Base-by-base conservation (phyloP, 1,140 invertebrate genomes). In the Plodia interpunctella region DNA sequence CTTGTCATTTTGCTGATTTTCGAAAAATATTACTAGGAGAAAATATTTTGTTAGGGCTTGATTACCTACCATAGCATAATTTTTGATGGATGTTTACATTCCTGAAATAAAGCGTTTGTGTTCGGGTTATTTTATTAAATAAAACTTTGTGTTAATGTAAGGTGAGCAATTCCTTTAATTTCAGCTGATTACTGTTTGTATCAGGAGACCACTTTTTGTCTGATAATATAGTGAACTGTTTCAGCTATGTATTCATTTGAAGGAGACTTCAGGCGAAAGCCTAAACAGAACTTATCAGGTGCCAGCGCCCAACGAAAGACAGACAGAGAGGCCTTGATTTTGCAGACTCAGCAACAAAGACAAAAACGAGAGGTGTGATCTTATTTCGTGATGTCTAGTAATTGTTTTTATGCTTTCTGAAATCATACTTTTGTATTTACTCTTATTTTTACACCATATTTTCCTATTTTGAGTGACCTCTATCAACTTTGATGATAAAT, bases 211-310 rank as follows among this genome's bases (percentile, higher is more conserved):
- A 21, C 28, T 21, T 58, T 50, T 20, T 50, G 55, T 32, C 25
- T 53, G 21, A 52, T 59, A 49, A 62, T 63, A 4, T 65, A 35
- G 11, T 35, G 13, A 4, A 44, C 15, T 44, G 2, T 74, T 76
- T 57, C 65, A 82, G 69, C 54, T 51, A 92, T 92, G 92, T 96
- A 96, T 86, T 96, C 94, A 80, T 99, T 99, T 87, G 97, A 99
- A 80, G 98, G 98, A 52, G 95, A 98, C 78, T 97, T 96, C 83
- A 92, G 95, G 62, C 91, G 95, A 51, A 94, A 93, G 80, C 98
- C 98, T 0, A 92, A 96, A 65, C 97, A 98, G 90, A 97, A 96
- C 90, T 91, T 98, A 67, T 93, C 96, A 51, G 98, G 98, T 49
- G 95, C 95, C 5, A 97, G 95, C 87, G 78, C 80, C 56, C 90